Conservation (phyloP, 2,113 vertebrate genomes). For the Cervus canadensis region DNA sequence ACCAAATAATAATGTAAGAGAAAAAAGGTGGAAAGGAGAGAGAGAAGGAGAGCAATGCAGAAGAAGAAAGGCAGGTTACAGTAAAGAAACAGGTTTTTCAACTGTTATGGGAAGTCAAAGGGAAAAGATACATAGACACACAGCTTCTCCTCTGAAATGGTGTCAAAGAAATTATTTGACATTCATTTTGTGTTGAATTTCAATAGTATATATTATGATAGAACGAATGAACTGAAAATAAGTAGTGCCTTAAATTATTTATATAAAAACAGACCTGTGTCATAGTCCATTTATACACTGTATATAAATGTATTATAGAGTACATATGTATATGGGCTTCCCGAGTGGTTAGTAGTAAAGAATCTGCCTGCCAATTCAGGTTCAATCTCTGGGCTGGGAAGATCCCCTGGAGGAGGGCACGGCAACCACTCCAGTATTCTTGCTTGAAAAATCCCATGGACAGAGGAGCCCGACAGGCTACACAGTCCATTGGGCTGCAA, state of each 20-base stretch:
- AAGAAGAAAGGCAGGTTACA: not conserved
- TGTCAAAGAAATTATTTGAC: not conserved
- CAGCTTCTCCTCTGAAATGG: not conserved
- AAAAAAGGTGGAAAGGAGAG: not conserved
- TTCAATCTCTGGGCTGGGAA: not conserved
- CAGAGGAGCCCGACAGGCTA: not conserved
- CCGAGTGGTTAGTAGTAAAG: not conserved
- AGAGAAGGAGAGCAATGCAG: not conserved
- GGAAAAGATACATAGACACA: not conserved
- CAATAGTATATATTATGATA: not conserved
- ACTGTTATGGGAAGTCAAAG: not conserved
- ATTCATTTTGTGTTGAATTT: not conserved
- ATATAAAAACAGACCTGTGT: not conserved
- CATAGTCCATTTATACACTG: not conserved
- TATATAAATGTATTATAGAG: not conserved
- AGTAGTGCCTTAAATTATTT: not conserved
- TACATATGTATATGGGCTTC: not conserved
- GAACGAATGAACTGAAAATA: not conserved
- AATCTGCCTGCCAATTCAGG: not conserved
- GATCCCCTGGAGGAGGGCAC: not conserved
- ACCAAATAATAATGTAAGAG: not conserved
- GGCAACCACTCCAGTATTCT: not conserved
- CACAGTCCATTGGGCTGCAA: not conserved
- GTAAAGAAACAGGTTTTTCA: not conserved
- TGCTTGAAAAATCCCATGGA: not conserved